Evolutionary conservation across 1,140 invertebrate species (phyloP), one percentile per base, ranked within the genome.

Genomic region (Bombus confusus): DNA sequence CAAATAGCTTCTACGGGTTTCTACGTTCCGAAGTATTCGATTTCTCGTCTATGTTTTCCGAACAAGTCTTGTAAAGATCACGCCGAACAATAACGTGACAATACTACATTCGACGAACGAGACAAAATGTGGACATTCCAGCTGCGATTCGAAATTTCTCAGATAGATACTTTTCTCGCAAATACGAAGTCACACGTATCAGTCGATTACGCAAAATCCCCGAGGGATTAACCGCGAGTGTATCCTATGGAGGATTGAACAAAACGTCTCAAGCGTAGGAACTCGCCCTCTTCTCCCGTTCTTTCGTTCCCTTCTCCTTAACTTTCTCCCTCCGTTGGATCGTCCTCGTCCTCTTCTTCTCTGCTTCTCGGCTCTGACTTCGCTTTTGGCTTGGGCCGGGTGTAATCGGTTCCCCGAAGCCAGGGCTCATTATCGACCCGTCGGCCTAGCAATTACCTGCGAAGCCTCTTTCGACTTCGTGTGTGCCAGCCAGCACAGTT

Each of bases 341-440:
- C 66, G 73, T 84, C 25, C 76, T 84, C 25, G 66, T 84, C 47
- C 69, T 77, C 64, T 68, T 86, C 88, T 80, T 87, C 85, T 75
- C 79, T 85, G 31, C 77, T 73, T 86, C 84, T 89, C 91, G 72
- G 91, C 87, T 92, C 90, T 90, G 92, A 90, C 93, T 93, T 91
- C 91, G 93, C 93, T 94, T 93, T 94, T 94, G 94, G 93, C 92
- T 93, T 91, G 93, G 93, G 94, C 92, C 93, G 92, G 92, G 88
- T 94, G 94, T 95, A 95, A 95, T 95, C 95, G 95, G 94, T 95
- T 95, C 95, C 93, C 91, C 95, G 94, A 95, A 95, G 94, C 94
- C 94, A 93, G 92, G 94, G 93, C 95, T 95, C 95, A 95, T 95
- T 95, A 95, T 95, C 95, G 94, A 95, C 95, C 94, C 95, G 94